phyloP scores from a whole-genome alignment of 2,797 vertebrate species.

The Crenuchus spilurus region DNA sequence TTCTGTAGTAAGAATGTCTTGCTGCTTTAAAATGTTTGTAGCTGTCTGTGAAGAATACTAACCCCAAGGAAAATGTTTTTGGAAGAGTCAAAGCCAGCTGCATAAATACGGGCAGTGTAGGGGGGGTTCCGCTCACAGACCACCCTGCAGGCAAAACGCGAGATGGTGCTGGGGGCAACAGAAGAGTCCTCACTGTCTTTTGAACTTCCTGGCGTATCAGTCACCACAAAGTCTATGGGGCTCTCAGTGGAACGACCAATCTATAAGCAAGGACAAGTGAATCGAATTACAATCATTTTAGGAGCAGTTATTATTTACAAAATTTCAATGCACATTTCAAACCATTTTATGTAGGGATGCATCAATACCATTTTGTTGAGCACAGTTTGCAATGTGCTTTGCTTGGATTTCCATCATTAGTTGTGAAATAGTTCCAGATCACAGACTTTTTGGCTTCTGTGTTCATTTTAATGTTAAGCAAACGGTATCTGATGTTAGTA shows the following conservation, averaged over 20 bases:
- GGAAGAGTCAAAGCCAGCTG: constrained; percentile 83
- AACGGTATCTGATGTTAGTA: too few relatives aligned
- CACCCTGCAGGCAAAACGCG: constrained; percentile 80
- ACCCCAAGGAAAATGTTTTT: constrained; percentile 84
- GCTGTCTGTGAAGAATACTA: constrained; percentile 40
- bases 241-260: constrained; percentile 82
- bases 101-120: constrained; percentile 81
- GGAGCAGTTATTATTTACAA: too few relatives aligned
- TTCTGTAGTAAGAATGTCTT: not conserved
- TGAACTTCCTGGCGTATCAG: constrained; percentile 75
- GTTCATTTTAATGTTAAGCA: too few relatives aligned
- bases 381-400: too few relatives aligned
- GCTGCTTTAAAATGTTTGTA: not conserved
- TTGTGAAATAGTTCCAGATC: too few relatives aligned
- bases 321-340: too few relatives aligned
- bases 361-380: too few relatives aligned
- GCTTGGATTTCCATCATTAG: too few relatives aligned
- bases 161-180: constrained; percentile 80
- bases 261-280: constrained; percentile 54
- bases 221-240: constrained; percentile 83
- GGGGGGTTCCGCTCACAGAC: constrained; percentile 80
- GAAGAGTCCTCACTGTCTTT: constrained; percentile 79
- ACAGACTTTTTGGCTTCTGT: too few relatives aligned
- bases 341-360: too few relatives aligned
- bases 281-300: not conserved